These are phyloP conservation scores for Dicyrtoma fusca DNA, from an alignment of 2,888 invertebrate genomes.

Conservation along the genomic window DNA sequence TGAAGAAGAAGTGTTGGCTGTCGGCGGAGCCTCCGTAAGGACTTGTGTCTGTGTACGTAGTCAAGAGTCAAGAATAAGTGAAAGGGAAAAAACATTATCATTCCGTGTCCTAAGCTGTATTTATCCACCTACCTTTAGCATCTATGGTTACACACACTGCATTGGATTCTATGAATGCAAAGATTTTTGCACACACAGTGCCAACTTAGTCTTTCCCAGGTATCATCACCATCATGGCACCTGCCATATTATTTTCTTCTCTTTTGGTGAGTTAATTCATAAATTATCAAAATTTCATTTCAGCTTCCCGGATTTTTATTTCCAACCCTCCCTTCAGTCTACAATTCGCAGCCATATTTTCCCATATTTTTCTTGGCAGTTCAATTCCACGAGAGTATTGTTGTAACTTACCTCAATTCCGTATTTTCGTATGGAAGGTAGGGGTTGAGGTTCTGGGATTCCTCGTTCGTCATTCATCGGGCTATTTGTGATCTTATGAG, in stretches of 20 bases:
- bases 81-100: slow-evolving; percentile 34
- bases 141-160: background rate
- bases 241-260: slow-evolving; percentile 33
- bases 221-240: slow-evolving; percentile 31
- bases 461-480: background rate
- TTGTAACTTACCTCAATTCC: too few species aligned
- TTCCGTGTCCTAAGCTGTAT: background rate
- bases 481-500: background rate
- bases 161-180: slow-evolving; percentile 12
- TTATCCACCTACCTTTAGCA: background rate
- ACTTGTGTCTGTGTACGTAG: background rate
- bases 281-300: too few species aligned
- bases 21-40: background rate
- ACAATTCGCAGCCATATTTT: too few species aligned
- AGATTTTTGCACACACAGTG: slow-evolving; percentile 15
- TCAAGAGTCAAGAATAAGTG: slow-evolving; percentile 21
- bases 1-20: background rate
- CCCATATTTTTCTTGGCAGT: too few species aligned
- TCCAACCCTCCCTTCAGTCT: too few species aligned
- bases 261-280: slow-evolving; percentile 29
- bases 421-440: too few species aligned
- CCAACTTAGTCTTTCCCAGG: slow-evolving; percentile 10
- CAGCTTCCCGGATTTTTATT: too few species aligned
- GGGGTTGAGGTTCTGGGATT: background rate
- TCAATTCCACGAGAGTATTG: background rate